These are phyloP conservation scores for Fulmarus glacialis DNA, from an alignment of 2,113 vertebrate species.

Conservation along the genomic window DNA sequence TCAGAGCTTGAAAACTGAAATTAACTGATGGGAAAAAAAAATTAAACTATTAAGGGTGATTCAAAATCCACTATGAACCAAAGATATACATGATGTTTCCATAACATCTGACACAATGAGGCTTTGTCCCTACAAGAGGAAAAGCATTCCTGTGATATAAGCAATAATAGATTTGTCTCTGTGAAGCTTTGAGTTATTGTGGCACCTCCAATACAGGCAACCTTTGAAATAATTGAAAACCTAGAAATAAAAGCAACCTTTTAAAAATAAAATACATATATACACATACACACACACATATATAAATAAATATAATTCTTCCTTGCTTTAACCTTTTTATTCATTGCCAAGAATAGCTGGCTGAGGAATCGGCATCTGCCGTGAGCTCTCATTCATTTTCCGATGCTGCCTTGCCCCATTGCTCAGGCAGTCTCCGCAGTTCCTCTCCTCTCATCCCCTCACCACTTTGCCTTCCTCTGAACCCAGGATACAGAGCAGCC, in stretches of 20 bases:
- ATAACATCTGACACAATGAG: slow-evolving; percentile 40
- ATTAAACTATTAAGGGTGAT: slow-evolving; percentile 26
- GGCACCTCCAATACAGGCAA: not conserved
- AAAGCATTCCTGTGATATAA: slow-evolving; percentile 19
- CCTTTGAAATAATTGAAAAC: slow-evolving; percentile 49
- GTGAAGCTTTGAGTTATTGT: slow-evolving; percentile 21
- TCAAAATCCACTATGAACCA: slow-evolving; percentile 43
- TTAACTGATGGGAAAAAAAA: slow-evolving; percentile 16
- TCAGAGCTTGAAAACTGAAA: slow-evolving; percentile 45
- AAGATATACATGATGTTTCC: slow-evolving; percentile 39
- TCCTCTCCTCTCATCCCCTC: slow-evolving; percentile 37
- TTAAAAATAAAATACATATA: slow-evolving; percentile 10
- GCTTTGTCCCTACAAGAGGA: slow-evolving; percentile 43
- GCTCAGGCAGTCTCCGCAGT: slow-evolving; percentile 6
- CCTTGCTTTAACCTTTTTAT: slow-evolving; percentile 43
- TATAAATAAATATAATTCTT: slow-evolving; percentile 2
- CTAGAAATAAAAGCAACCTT: slow-evolving; percentile 42
- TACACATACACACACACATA: not conserved
- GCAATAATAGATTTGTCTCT: slow-evolving; percentile 36
- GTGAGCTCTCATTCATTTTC: slow-evolving; percentile 32
- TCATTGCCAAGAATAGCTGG: slow-evolving; percentile 56
- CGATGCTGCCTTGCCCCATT: not conserved
- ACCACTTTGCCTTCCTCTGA: slow-evolving; percentile 43
- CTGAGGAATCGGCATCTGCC: slow-evolving; percentile 18
- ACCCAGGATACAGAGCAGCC: slow-evolving; percentile 20